Evolutionary conservation across 2,113 vertebrate species (phyloP).

Genomic region (Apistogramma diplotaenia): DNA sequence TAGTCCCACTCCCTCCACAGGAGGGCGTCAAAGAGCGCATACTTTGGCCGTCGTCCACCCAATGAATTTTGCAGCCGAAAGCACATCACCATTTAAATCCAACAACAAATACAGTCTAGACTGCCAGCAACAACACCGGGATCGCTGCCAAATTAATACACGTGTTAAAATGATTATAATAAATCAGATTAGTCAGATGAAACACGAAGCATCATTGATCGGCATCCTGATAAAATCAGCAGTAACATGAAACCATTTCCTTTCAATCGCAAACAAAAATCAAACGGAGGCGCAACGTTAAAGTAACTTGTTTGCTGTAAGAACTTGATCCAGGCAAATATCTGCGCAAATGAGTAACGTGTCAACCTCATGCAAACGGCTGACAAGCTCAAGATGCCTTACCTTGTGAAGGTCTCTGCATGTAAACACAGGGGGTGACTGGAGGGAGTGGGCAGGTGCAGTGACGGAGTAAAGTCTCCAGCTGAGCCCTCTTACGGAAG

Average conservation of each 20-base stretch:
- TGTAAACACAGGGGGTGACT: conserved; percentile 20
- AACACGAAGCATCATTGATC: not conserved
- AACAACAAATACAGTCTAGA: conserved; percentile 23
- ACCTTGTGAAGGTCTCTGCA: conserved; percentile 38
- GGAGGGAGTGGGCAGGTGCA: conserved; percentile 83
- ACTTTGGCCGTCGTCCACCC: not conserved
- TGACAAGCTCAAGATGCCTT: conserved; percentile 4
- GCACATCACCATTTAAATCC: conserved; percentile 23
- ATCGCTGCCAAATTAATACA: not conserved
- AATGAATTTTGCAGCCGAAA: conserved; percentile 1
- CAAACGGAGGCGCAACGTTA: not conserved
- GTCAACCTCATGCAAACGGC: not conserved
- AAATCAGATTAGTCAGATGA: not conserved
- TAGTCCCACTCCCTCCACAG: conserved; percentile 42
- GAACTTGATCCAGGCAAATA: not conserved
- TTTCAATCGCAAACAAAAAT: not conserved
- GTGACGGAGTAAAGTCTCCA: conserved; percentile 77
- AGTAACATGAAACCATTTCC: not conserved
- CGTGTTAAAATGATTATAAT: not conserved
- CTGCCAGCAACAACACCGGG: not conserved
- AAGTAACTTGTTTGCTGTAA: not conserved
- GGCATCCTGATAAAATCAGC: not conserved
- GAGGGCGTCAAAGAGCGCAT: conserved; percentile 64
- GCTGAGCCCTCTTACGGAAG: conserved; percentile 23
- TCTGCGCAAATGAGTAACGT: not conserved